phyloP scores from a whole-genome alignment of 2,113 vertebrate genomes.

The Rhynchomys soricoides region DNA sequence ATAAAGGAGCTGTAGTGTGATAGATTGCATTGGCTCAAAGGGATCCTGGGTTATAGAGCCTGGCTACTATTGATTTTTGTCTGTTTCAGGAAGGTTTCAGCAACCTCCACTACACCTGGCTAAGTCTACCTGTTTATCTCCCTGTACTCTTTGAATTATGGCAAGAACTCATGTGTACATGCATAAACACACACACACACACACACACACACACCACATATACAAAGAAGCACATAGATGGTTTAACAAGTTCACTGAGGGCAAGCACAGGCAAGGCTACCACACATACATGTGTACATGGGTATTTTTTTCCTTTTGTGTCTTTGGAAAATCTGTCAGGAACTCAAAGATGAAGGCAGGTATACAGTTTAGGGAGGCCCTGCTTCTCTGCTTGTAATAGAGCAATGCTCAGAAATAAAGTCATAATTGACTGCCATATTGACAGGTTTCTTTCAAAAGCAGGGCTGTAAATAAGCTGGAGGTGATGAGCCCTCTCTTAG shows the following conservation, averaged over 20 bases:
- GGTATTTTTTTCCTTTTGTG: neutral
- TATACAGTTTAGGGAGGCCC: neutral
- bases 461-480: constrained; percentile 46
- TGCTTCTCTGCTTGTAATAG: constrained; percentile 35
- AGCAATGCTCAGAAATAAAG: constrained; percentile 58
- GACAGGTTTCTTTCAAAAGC: constrained; percentile 29
- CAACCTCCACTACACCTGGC: neutral
- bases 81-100: neutral
- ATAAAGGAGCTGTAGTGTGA: neutral
- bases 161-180: neutral
- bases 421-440: constrained; percentile 35
- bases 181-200: neutral
- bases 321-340: constrained; percentile 33
- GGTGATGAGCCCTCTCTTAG: neutral
- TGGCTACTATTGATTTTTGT: neutral
- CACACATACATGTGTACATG: neutral
- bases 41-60: neutral
- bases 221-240: neutral
- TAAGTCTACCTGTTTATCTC: neutral
- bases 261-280: neutral
- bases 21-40: neutral
- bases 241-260: neutral
- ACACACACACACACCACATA: neutral
- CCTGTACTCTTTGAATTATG: neutral
- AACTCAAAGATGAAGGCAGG: neutral